A percentile compares a stretch with the other conserved stretches of the same genome.
Evolutionary conservation across 2,113 vertebrate species (phyloP).

Genomic region (Corythornis cristatus): DNA sequence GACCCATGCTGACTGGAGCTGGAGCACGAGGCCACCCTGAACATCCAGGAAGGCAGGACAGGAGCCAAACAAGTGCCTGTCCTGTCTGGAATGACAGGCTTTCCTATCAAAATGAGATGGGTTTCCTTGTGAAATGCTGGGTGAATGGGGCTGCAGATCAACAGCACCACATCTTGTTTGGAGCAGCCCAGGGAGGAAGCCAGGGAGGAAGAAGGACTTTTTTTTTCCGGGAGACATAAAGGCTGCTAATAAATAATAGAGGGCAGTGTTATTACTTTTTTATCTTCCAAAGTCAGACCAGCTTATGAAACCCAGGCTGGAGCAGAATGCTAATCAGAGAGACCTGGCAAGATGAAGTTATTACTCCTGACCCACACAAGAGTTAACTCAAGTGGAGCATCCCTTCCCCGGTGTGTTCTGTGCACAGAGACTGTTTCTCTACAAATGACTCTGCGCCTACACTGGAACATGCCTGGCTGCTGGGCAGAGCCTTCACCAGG

Average conservation of each 20-base stretch:
- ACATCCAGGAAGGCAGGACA: neutral
- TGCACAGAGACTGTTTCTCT: neutral
- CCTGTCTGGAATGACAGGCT: neutral
- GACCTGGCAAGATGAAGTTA: conserved; percentile 43
- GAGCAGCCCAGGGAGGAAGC: neutral
- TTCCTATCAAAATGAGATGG: no score
- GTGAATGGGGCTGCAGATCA: neutral
- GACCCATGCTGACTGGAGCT: neutral
- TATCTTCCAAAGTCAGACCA: conserved; percentile 69
- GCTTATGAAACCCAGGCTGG: conserved; percentile 59
- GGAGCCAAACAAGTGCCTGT: rapidly evolving
- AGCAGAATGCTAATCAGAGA: conserved; percentile 62
- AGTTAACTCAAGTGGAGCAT: neutral
- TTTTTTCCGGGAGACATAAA: conserved; percentile 40
- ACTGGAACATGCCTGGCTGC: rapidly evolving
- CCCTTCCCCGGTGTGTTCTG: rapidly evolving
- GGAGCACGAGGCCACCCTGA: rapidly evolving
- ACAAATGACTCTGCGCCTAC: neutral
- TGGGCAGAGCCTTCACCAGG: neutral
- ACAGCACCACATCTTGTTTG: rapidly evolving
- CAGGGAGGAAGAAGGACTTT: neutral
- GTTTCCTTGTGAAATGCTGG: neutral
- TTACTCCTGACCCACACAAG: neutral
- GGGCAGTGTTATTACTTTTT: conserved; percentile 71
- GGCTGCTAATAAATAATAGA: conserved; percentile 65